Evolutionary conservation across 2,113 vertebrate genomes (phyloP).

Genomic region (Oryzias celebensis): DNA sequence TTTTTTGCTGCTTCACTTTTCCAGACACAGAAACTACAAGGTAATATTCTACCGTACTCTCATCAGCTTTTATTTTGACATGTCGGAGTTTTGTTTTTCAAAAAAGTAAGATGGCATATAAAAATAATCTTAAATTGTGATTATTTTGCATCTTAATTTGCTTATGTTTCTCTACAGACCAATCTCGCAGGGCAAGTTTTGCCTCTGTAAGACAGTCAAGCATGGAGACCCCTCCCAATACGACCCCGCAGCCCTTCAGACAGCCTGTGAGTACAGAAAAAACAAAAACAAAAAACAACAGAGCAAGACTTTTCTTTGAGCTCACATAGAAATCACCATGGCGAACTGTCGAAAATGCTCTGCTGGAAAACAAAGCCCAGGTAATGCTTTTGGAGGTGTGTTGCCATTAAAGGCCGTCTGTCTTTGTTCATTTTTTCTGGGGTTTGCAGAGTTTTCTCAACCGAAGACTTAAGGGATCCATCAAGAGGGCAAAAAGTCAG

Average conservation of each 20-base stretch:
- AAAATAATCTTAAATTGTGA: too few relatives aligned
- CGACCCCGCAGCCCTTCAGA: slow-evolving; percentile 85
- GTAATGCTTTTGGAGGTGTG: neutral
- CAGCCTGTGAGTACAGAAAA: slow-evolving; percentile 82
- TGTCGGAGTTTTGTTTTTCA: too few relatives aligned
- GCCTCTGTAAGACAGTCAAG: slow-evolving; percentile 90
- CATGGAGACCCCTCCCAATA: slow-evolving; percentile 89
- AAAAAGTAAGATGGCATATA: too few relatives aligned
- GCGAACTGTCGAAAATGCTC: too few relatives aligned
- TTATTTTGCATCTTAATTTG: too few relatives aligned
- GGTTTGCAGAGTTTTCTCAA: slow-evolving; percentile 87
- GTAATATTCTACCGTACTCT: too few relatives aligned
- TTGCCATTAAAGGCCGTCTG: neutral
- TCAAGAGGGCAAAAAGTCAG: slow-evolving; percentile 93
- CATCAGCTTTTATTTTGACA: too few relatives aligned
- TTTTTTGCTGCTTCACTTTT: too few relatives aligned
- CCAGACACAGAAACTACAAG: too few relatives aligned
- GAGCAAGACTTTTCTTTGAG: neutral
- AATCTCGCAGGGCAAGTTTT: slow-evolving; percentile 90
- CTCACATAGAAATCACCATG: neutral
- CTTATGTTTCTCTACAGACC: slow-evolving; percentile 68
- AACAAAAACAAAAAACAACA: neutral
- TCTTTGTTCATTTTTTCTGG: slow-evolving; percentile 6
- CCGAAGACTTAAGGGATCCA: slow-evolving; percentile 90
- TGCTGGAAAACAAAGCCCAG: neutral